These are phyloP conservation scores for Chaetoderma sp. DNA, from an alignment of 2,888 invertebrate species.

Conservation along the genomic window DNA sequence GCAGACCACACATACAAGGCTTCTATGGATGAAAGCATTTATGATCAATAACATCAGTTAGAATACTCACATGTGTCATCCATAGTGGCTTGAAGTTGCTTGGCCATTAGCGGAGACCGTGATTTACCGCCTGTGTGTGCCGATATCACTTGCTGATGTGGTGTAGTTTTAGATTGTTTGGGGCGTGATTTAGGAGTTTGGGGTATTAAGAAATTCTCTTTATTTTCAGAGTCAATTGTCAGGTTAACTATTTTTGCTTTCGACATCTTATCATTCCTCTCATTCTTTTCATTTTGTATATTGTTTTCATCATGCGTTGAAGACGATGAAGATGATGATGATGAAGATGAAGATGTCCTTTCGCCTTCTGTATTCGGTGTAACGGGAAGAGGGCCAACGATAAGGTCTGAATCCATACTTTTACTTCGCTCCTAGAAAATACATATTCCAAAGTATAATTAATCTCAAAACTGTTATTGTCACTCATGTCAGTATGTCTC, in stretches of 20 bases:
- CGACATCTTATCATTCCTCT: conserved; percentile 29
- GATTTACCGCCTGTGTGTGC: conserved; percentile 32
- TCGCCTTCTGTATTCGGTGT: too few species aligned
- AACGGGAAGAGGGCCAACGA: too few species aligned
- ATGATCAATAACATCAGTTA: too few species aligned
- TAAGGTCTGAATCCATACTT: too few species aligned
- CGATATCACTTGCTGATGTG: background rate
- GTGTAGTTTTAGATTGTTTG: conserved; percentile 19
- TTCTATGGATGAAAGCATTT: too few species aligned
- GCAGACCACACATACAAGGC: too few species aligned
- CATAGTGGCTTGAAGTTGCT: conserved; percentile 46
- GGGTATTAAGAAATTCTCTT: conserved; percentile 65
- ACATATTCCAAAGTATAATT: too few species aligned
- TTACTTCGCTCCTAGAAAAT: too few species aligned
- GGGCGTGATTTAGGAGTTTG: conserved; percentile 52
- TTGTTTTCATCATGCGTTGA: conserved; percentile 38
- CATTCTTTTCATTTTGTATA: conserved; percentile 34
- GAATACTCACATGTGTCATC: conserved; percentile 57
- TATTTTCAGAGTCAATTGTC: conserved; percentile 20
- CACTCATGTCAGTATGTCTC: too few species aligned
- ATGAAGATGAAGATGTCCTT: too few species aligned
- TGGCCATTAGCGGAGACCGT: conserved; percentile 52
- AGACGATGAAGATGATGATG: too few species aligned
- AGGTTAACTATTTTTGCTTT: conserved; percentile 43
- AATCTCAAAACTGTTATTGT: too few species aligned